These are phyloP conservation scores for Drosophila mulleri DNA, from an alignment of 2,888 invertebrate genomes.

Conservation along the genomic window DNA sequence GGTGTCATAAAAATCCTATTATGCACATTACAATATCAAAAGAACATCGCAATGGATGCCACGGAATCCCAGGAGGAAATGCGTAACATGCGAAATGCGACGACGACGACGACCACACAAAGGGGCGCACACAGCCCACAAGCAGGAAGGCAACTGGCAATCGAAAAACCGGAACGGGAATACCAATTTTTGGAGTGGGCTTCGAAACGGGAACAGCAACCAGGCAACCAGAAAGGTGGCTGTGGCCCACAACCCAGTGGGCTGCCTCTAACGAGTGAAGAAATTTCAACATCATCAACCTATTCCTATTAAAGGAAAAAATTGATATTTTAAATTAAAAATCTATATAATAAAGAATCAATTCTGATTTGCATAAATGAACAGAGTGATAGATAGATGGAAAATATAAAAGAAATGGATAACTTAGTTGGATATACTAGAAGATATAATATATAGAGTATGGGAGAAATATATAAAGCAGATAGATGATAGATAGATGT, in stretches of 20 bases:
- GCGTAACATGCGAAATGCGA: slow-evolving; percentile 61
- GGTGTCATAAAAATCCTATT: slow-evolving; percentile 83
- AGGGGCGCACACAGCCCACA: slow-evolving; percentile 33
- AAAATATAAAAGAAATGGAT: not conserved
- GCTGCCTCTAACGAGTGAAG: slow-evolving; percentile 10
- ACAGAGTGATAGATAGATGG: too few relatives aligned
- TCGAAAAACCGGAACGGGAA: slow-evolving; percentile 11
- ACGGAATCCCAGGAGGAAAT: slow-evolving; percentile 63
- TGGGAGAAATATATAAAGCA: not conserved
- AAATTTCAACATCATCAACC: too few relatives aligned
- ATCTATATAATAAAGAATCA: too few relatives aligned
- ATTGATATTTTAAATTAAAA: not conserved
- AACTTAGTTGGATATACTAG: not conserved
- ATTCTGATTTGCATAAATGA: too few relatives aligned
- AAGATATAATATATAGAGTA: not conserved
- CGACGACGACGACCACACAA: slow-evolving; percentile 27
- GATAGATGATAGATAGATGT: not conserved
- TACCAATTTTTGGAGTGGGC: not conserved
- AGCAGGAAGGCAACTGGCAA: not conserved
- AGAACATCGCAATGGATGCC: slow-evolving; percentile 52
- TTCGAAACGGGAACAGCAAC: slow-evolving; percentile 4
- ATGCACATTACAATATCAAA: slow-evolving; percentile 84
- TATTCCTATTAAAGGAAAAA: not conserved
- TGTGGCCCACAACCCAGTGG: slow-evolving; percentile 7
- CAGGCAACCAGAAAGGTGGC: slow-evolving; percentile 22